Evolutionary conservation across 2,888 invertebrate species (phyloP), one percentile per base, ranked within the genome.

Genomic region (Dasypolia templi): DNA sequence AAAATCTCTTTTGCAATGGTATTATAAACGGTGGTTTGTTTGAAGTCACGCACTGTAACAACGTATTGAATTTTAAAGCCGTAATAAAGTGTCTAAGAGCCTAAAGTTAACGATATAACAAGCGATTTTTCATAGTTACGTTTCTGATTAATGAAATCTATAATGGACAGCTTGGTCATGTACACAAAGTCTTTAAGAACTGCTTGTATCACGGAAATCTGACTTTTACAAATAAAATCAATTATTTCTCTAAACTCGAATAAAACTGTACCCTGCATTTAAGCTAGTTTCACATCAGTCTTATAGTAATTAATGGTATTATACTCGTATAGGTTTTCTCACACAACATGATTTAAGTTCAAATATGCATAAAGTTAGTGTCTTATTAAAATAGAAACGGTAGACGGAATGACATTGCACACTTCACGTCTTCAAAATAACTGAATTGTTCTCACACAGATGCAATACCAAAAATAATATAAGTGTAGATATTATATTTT

Each of bases 31-130:
- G 22, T 26, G 17, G 35, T 46, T 66, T 69, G 58, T 79, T 71
- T 68, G 64, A 55, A 68, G 64, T 71, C 53, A 62, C 26, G 39
- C 32, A 61, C 9, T 17, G 22, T 29, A 14, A 56, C 26, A 72
- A 68, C 46, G n/a, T 62, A 68, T 65, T 65, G 56, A 58, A 78
- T 69, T 82, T 82, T 59, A 81, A 63, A 53, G 17, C 66, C 9
- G 69, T 63, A 59, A 56, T 81, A 74, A 83, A 70, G 29, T 32
- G 56, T 70, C 12, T 61, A 56, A 67, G 29, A 61, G 19, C 49
- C 49, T 51, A 46, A 56, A 5, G 56, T 81, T 79, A 64, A 61
- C 56, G 59, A 58, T 53, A 35, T 55, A 42, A 42, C 46, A 61
- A 83, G 49, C 44, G 19, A 66, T 65, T 58, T 46, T 62, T 22